Percentiles rank a stretch among this genome's conserved stretches.
Conservation (phyloP, 2,888 invertebrate species). For the Aleiodes testaceus region DNA sequence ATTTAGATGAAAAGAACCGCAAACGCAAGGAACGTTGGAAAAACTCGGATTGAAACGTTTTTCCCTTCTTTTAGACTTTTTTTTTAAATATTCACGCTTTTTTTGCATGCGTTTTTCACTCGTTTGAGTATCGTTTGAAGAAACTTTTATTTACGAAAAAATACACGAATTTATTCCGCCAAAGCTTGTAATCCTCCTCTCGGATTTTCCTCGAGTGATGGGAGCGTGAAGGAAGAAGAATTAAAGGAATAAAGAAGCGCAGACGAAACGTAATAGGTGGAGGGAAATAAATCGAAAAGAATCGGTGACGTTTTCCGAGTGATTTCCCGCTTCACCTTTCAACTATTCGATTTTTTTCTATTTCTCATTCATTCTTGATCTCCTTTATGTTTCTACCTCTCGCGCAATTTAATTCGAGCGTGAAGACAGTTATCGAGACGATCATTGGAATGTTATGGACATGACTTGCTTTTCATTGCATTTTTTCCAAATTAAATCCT, state of each 20-base stretch:
- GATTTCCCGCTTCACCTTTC: constrained; percentile 14
- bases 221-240: not conserved
- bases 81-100: too few species aligned
- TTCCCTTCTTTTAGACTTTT: too few species aligned
- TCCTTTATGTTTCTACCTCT: not conserved
- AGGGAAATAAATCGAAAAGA: constrained; percentile 24
- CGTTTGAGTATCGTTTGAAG: not conserved
- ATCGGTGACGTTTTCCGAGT: constrained; percentile 10
- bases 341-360: not conserved
- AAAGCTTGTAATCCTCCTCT: not conserved
- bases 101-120: too few species aligned
- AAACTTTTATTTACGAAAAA: constrained; percentile 1
- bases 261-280: not conserved
- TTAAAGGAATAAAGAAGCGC: not conserved
- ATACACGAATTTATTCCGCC: not conserved
- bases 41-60: too few species aligned
- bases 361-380: not conserved
- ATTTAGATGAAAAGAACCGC: too few species aligned
- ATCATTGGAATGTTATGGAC: not conserved
- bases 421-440: not conserved
- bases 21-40: too few species aligned
- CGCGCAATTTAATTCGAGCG: constrained; percentile 15
- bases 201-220: not conserved
- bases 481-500: too few species aligned
- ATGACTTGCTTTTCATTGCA: not conserved